Conservation (phyloP, 2,797 vertebrate species). For the Kryptopterus vitreolus region DNA sequence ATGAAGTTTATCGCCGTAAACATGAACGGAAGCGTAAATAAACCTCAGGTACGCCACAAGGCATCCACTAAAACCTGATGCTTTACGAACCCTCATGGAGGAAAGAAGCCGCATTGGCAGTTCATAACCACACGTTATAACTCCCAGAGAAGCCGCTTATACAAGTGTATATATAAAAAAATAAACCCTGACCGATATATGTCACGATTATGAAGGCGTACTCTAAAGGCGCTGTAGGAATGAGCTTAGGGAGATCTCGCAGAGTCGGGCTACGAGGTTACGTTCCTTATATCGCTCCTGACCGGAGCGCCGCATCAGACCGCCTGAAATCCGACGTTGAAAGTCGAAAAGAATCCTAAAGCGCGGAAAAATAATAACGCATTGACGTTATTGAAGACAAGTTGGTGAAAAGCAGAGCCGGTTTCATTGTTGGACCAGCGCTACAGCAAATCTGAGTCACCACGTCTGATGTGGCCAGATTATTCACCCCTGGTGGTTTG, state of each 20-base stretch:
- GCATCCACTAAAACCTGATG: not conserved
- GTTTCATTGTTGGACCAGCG: slow-evolving; percentile 31
- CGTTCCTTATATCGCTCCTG: too few species aligned
- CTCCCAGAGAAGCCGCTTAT: not conserved
- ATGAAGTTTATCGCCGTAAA: not conserved
- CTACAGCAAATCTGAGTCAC: slow-evolving; percentile 43
- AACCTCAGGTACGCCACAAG: not conserved
- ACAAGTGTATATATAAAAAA: too few species aligned
- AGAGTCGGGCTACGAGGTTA: too few species aligned
- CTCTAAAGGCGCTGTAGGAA: not conserved
- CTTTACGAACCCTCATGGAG: not conserved
- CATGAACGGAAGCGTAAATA: not conserved
- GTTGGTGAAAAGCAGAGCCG: slow-evolving; percentile 1
- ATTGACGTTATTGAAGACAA: slow-evolving; percentile 15
- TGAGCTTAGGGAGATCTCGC: not conserved
- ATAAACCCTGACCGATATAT: not conserved
- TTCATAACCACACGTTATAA: not conserved
- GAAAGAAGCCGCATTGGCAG: not conserved
- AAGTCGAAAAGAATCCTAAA: not conserved
- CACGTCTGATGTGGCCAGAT: slow-evolving; percentile 41
- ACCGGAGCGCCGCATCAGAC: not conserved
- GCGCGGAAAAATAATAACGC: not conserved
- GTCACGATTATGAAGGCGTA: not conserved
- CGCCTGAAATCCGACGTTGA: not conserved
- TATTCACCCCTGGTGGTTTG: slow-evolving; percentile 42